These are phyloP conservation scores for Blennius ocellaris DNA, from an alignment of 2,113 vertebrate species.

Conservation along the genomic window DNA sequence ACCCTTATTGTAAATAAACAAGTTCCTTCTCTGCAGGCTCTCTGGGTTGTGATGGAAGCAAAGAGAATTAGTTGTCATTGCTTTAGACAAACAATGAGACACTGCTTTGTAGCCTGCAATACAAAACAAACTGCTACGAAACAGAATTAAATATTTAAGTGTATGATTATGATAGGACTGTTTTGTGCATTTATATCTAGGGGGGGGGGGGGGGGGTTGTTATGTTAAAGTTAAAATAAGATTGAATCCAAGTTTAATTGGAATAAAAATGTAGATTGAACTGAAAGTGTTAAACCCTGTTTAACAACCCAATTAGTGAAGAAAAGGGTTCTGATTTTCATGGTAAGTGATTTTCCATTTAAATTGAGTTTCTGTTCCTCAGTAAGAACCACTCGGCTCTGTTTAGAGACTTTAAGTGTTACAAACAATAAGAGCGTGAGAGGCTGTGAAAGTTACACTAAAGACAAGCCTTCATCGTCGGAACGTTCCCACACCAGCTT, in stretches of 20 bases:
- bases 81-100: no score
- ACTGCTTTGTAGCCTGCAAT: no score
- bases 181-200: no score
- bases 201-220: no score
- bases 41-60: no score
- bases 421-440: background rate
- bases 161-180: no score
- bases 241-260: background rate
- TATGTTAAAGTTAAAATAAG: background rate
- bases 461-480: conserved; percentile 8
- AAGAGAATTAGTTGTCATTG: no score
- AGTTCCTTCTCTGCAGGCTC: conserved; percentile 22
- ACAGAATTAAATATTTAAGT: no score
- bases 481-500: conserved; percentile 34
- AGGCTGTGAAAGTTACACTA: background rate
- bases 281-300: background rate
- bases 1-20: conserved; percentile 78
- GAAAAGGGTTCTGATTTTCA: background rate
- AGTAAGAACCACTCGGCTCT: background rate
- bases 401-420: background rate
- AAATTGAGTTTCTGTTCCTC: conserved; percentile 7
- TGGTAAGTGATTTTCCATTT: background rate
- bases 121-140: no score
- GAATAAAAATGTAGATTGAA: background rate
- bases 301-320: no score